Evolutionary conservation across 2,888 invertebrate species (phyloP).

Genomic region (Chorisops tibialis): DNA sequence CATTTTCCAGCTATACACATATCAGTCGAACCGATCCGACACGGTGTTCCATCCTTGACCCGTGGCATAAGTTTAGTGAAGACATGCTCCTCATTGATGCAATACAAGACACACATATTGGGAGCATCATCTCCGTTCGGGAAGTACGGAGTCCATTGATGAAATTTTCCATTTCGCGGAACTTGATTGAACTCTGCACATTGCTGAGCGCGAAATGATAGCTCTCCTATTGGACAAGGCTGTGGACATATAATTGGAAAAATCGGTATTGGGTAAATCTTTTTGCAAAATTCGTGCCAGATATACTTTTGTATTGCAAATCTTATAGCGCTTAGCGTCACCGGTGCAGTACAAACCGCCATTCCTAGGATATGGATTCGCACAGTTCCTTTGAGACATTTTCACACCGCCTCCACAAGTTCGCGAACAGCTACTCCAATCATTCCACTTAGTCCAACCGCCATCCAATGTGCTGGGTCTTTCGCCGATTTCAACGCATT

Average conservation of each 20-base stretch:
- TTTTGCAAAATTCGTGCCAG: not conserved
- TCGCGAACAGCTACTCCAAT: constrained; percentile 60
- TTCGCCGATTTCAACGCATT: constrained; percentile 62
- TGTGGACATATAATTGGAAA: constrained; percentile 33
- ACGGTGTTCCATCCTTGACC: constrained; percentile 63
- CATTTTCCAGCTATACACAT: constrained; percentile 65
- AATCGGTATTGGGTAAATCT: not conserved
- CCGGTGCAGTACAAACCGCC: constrained; percentile 65
- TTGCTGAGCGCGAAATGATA: constrained; percentile 53
- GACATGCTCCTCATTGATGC: constrained; percentile 59
- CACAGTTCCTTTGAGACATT: constrained; percentile 58
- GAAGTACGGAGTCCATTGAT: constrained; percentile 53
- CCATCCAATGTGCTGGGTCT: constrained; percentile 62
- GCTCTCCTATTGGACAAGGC: constrained; percentile 51
- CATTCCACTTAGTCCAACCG: constrained; percentile 64
- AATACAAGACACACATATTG: constrained; percentile 61
- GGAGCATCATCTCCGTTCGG: constrained; percentile 46
- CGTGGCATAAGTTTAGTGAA: constrained; percentile 59
- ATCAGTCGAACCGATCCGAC: constrained; percentile 59
- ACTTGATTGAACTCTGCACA: constrained; percentile 53
- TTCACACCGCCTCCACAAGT: constrained; percentile 64
- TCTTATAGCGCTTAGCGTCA: constrained; percentile 58
- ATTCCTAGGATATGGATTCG: constrained; percentile 61
- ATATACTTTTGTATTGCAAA: constrained; percentile 59
- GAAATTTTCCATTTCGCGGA: constrained; percentile 52